These are phyloP conservation scores for Diuraphis noxia DNA, from an alignment of 1,140 invertebrate species.

Conservation along the genomic window DNA sequence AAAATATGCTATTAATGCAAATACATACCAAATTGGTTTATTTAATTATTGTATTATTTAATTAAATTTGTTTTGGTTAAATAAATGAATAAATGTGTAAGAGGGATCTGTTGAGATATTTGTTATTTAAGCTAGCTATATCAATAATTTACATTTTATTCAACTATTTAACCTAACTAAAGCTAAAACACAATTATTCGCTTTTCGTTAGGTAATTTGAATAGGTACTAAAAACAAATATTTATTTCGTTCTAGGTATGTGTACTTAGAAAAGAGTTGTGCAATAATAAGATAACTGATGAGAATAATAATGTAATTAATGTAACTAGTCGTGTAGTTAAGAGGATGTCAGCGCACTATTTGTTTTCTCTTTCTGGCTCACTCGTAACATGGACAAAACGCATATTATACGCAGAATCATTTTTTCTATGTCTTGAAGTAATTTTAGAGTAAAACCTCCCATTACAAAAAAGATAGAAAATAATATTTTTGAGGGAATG, in stretches of 20 bases:
- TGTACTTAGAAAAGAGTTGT: background rate
- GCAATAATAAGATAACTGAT: background rate
- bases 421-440: too few relatives aligned
- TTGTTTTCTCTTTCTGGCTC: too few relatives aligned
- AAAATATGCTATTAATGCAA: background rate
- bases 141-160: background rate
- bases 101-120: background rate
- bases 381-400: too few relatives aligned
- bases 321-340: background rate
- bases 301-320: background rate
- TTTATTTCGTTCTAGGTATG: background rate
- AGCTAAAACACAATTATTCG: background rate
- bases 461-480: too few relatives aligned
- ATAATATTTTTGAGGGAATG: too few relatives aligned
- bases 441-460: too few relatives aligned
- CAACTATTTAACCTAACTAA: conserved; percentile 2
- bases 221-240: background rate
- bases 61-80: background rate
- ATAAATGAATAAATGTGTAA: background rate
- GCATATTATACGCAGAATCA: too few relatives aligned
- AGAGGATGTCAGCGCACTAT: too few relatives aligned
- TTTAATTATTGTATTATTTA: background rate
- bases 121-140: background rate
- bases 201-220: background rate
- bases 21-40: background rate